phyloP scores from a whole-genome alignment of 2,888 invertebrate genomes.

The Hypsopygia costalis region DNA sequence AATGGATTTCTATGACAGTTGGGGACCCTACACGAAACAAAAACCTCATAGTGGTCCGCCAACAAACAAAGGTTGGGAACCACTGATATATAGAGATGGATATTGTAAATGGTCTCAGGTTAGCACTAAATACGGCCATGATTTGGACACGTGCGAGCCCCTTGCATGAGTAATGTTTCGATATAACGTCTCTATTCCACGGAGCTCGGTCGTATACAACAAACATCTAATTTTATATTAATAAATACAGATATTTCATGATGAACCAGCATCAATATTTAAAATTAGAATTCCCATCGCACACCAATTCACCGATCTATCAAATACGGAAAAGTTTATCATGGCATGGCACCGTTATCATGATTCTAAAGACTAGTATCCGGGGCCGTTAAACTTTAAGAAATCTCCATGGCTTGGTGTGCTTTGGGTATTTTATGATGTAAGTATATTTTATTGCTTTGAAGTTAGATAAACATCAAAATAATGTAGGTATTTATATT shows the following conservation, averaged over 20 bases:
- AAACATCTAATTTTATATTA: conserved; percentile 9
- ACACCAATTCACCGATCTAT: conserved; percentile 1
- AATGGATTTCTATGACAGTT: no score
- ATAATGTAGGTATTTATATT: conserved; percentile 8
- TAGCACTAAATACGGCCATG: neutral
- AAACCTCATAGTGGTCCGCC: no score
- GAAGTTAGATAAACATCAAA: neutral
- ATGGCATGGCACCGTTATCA: conserved; percentile 1
- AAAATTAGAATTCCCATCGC: conserved; percentile 6
- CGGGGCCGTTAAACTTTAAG: no score
- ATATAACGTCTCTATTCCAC: no score
- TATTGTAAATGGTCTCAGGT: no score
- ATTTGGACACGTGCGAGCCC: neutral
- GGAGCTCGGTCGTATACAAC: neutral
- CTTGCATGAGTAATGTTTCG: no score
- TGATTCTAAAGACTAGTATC: no score
- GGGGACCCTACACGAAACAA: no score
- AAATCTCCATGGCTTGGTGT: neutral
- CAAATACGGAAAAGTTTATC: neutral
- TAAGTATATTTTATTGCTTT: conserved; percentile 2
- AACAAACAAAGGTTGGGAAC: no score
- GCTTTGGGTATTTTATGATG: neutral
- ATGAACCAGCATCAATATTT: conserved; percentile 30
- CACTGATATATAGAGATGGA: no score
- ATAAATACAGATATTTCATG: conserved; percentile 14